phyloP scores from a whole-genome alignment of 2,113 vertebrate genomes.

The Poicephalus gulielmi region DNA sequence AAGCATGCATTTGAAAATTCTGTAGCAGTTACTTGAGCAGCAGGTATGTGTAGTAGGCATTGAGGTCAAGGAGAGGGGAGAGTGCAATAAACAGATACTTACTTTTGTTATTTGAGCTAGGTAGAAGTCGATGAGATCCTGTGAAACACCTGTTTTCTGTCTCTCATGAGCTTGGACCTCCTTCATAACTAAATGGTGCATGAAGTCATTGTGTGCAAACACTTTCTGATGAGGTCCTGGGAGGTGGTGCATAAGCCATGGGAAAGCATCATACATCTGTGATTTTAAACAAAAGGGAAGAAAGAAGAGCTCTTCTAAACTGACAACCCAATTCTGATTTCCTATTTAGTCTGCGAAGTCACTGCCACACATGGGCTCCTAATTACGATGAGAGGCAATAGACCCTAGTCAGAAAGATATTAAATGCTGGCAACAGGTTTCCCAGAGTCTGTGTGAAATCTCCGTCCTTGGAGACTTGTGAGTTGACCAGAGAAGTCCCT shows the following conservation, averaged over 20 bases:
- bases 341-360: neutral
- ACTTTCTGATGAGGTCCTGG: constrained; percentile 64
- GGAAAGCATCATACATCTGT: constrained; percentile 66
- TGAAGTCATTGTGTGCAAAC: constrained; percentile 28
- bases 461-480: neutral
- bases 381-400: neutral
- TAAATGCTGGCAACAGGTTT: neutral
- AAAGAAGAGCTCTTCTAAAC: neutral
- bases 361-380: neutral
- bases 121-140: constrained; percentile 68
- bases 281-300: neutral
- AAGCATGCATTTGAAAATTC: neutral
- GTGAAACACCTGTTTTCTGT: neutral
- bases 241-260: constrained; percentile 38
- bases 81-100: neutral
- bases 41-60: neutral
- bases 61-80: neutral
- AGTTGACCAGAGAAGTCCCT: neutral
- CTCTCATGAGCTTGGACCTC: constrained; percentile 46
- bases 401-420: neutral
- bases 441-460: neutral
- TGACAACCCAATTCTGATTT: neutral
- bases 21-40: neutral
- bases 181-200: constrained; percentile 15
- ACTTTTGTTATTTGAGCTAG: constrained; percentile 66